Evolutionary conservation across 53 echinoderm and acorn worm species (phyloP).

Genomic region (Apostichopus leukothele): DNA sequence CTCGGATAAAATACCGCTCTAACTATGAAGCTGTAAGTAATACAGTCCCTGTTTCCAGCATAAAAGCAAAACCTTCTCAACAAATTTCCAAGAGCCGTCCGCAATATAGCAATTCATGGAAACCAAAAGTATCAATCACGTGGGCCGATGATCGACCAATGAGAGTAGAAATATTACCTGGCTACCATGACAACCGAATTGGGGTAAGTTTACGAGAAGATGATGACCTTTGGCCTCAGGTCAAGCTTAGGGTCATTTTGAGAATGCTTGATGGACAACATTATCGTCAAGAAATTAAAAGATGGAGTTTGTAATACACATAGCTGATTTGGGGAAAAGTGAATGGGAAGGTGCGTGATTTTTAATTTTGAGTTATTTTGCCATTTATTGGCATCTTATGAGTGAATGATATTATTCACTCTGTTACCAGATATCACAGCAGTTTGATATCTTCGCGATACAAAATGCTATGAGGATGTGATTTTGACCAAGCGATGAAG

Average conservation of each 20-base stretch:
- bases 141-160: not conserved
- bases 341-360: no score
- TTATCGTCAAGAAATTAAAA: constrained; percentile 13
- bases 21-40: not conserved
- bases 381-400: no score
- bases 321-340: no score
- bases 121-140: constrained; percentile 14
- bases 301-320: not conserved
- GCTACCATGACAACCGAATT: not conserved
- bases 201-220: constrained; percentile 12
- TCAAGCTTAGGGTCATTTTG: not conserved
- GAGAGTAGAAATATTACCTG: not conserved
- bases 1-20: no score
- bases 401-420: no score
- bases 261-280: constrained; percentile 35
- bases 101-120: not conserved
- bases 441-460: no score
- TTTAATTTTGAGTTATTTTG: no score
- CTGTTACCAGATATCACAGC: no score
- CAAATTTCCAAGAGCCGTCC: not conserved
- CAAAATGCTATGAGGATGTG: no score
- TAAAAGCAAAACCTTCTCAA: not conserved
- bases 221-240: constrained; percentile 19
- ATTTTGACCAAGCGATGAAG: no score
- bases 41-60: not conserved